These are phyloP conservation scores for Euplagia quadripunctaria DNA, from an alignment of 2,888 invertebrate species.

Conservation along the genomic window DNA sequence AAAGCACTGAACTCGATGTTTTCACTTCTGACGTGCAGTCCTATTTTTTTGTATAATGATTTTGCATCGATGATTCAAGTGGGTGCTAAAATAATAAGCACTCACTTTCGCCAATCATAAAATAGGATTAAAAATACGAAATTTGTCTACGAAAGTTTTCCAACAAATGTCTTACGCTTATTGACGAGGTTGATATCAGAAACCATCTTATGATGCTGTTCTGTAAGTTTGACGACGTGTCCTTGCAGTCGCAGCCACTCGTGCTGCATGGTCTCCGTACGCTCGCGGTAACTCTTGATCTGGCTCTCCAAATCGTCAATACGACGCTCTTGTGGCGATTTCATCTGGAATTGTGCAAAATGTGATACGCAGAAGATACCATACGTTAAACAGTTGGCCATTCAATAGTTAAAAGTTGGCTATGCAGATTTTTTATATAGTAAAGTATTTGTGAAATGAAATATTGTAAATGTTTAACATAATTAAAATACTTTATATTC, in stretches of 20 bases:
- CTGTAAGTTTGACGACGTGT: conserved; percentile 90
- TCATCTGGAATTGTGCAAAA: conserved; percentile 56
- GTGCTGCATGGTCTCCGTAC: conserved; percentile 89
- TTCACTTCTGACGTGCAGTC: too few relatives aligned
- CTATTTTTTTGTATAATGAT: too few relatives aligned
- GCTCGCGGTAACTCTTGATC: conserved; percentile 88
- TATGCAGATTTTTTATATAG: too few relatives aligned
- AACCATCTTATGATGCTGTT: conserved; percentile 90
- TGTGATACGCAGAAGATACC: background rate
- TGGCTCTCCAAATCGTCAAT: conserved; percentile 89
- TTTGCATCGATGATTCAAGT: too few relatives aligned
- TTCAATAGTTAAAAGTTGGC: too few relatives aligned
- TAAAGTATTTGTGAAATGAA: background rate
- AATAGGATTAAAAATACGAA: too few relatives aligned
- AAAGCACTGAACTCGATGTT: too few relatives aligned
- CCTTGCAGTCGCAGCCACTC: conserved; percentile 93
- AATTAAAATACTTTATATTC: too few relatives aligned
- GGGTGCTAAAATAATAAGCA: too few relatives aligned
- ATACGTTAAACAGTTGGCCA: conserved; percentile 2
- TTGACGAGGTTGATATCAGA: conserved; percentile 90
- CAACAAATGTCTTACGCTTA: conserved; percentile 87
- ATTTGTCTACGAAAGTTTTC: too few relatives aligned
- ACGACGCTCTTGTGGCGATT: conserved; percentile 88
- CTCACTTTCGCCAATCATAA: background rate
- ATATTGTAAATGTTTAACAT: too few relatives aligned